Percentiles rank a stretch among this genome's conserved stretches.
These are phyloP conservation scores for Characodon lateralis DNA, from an alignment of 2,797 vertebrate species.

Conservation along the genomic window DNA sequence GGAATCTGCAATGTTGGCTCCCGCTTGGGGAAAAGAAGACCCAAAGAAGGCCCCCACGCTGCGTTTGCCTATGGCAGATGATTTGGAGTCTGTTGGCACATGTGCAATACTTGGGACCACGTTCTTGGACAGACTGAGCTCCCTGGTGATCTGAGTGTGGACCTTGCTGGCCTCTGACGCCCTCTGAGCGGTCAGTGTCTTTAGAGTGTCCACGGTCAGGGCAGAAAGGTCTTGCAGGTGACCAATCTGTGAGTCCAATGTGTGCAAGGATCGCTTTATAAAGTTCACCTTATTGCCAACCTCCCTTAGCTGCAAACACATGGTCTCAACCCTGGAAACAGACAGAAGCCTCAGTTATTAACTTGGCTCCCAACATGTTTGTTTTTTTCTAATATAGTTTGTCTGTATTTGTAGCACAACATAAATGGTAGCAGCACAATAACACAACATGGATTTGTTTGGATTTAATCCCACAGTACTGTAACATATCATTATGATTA, in stretches of 20 bases:
- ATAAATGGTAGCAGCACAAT: background rate
- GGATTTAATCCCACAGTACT: no score
- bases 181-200: conserved; percentile 95
- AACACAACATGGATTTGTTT: background rate
- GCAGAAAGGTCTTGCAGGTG: conserved; percentile 98
- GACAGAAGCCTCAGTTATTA: background rate
- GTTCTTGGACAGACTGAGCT: conserved; percentile 96
- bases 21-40: conserved; percentile 85
- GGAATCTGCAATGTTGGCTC: conserved; percentile 86
- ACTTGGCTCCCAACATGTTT: background rate
- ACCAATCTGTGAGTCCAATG: conserved; percentile 98
- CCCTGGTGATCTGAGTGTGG: conserved; percentile 96
- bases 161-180: conserved; percentile 97
- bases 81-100: conserved; percentile 84
- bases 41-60: conserved; percentile 87
- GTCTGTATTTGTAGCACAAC: background rate
- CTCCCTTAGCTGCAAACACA: conserved; percentile 97
- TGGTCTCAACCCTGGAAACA: conserved; percentile 90
- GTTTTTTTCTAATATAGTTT: no score
- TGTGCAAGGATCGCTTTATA: conserved; percentile 96
- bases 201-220: conserved; percentile 96
- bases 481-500: background rate
- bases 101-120: conserved; percentile 89
- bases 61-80: conserved; percentile 90
- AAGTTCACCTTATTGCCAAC: conserved; percentile 98